A percentile compares a stretch with the other conserved stretches of the same genome.
phyloP scores from a whole-genome alignment of 2,888 invertebrate species.

The Carabus problematicus region DNA sequence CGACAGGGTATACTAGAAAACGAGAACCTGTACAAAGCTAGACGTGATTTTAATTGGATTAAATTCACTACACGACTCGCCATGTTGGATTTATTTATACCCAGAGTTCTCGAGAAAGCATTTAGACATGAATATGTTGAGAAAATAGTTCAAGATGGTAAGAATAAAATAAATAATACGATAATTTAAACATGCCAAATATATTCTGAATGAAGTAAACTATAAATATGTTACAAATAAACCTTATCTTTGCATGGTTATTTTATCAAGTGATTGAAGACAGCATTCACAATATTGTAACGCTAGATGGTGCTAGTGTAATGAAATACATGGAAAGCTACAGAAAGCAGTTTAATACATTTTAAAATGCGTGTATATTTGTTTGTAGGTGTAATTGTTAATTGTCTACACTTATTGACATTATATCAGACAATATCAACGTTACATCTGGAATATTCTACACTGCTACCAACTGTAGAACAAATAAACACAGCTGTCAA shows the following conservation, averaged over 20 bases:
- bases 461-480: conserved; percentile 58
- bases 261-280: background rate
- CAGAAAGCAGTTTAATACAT: too few relatives aligned
- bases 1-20: conserved; percentile 49
- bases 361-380: background rate
- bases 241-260: background rate
- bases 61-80: conserved; percentile 66
- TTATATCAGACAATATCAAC: conserved; percentile 63
- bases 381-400: conserved; percentile 21
- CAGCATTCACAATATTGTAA: background rate
- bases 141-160: conserved; percentile 52
- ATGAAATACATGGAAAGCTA: conserved; percentile 6
- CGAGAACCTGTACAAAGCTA: conserved; percentile 43
- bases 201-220: conserved; percentile 2
- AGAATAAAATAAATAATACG: conserved; percentile 43
- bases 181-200: conserved; percentile 8
- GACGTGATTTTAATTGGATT: conserved; percentile 57
- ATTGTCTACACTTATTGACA: conserved; percentile 57
- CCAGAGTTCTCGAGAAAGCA: conserved; percentile 62
- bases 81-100: conserved; percentile 66
- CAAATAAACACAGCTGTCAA: conserved; percentile 57
- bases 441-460: conserved; percentile 51
- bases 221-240: background rate
- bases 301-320: conserved; percentile 9
- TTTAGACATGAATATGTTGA: conserved; percentile 63